phyloP scores from a whole-genome alignment of 2,797 vertebrate genomes.

The Phylloscopus collybita region DNA sequence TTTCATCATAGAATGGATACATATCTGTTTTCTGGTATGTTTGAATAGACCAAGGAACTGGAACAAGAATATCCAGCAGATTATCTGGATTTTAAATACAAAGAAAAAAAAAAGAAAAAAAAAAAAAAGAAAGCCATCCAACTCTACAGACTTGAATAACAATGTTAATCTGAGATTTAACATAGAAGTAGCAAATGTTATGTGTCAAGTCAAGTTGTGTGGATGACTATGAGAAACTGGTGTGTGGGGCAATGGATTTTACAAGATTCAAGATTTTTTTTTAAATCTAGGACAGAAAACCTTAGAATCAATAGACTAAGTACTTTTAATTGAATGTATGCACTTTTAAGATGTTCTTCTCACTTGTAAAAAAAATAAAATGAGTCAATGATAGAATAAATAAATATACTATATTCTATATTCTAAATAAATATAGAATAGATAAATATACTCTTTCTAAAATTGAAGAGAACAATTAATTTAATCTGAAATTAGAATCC shows the following conservation, averaged over 20 bases:
- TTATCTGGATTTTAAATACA: not conserved
- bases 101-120: not conserved
- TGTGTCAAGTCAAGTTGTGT: not conserved
- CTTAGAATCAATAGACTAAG: not conserved
- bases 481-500: not conserved
- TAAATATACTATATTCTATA: not conserved
- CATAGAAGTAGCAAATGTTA: not conserved
- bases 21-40: not conserved
- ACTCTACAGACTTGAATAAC: not conserved
- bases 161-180: not conserved
- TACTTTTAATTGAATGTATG: not conserved
- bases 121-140: not conserved
- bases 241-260: not conserved
- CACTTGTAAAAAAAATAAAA: not conserved
- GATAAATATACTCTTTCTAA: not conserved
- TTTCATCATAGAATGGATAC: not conserved
- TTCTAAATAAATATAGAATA: not conserved
- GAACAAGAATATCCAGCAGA: not conserved
- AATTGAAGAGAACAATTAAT: not conserved
- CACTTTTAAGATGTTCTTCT: not conserved
- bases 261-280: not conserved
- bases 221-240: not conserved
- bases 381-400: not conserved
- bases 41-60: not conserved
- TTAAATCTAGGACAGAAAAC: not conserved